Conservation (phyloP, 2,113 vertebrate species). For the Paraplagusia blochii region DNA sequence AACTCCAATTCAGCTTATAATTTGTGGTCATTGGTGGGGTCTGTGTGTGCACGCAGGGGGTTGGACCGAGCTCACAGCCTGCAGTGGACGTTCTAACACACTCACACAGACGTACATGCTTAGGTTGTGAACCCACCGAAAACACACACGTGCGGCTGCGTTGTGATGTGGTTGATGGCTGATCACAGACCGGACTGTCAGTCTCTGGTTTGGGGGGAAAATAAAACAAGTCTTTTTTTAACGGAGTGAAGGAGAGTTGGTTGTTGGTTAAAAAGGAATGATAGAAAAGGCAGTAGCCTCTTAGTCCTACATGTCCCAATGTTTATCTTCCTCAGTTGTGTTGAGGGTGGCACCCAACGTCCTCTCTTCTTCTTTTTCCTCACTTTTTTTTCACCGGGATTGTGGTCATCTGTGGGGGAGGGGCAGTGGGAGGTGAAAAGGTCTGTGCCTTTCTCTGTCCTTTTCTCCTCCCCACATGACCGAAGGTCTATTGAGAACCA, state of each 20-base stretch:
- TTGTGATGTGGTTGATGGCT: constrained; percentile 57
- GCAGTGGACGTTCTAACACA: constrained; percentile 31
- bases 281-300: constrained; percentile 57
- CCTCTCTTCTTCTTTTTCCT: constrained; percentile 17
- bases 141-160: constrained; percentile 47
- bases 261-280: constrained; percentile 45
- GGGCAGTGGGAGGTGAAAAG: constrained; percentile 67
- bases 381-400: constrained; percentile 25
- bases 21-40: constrained; percentile 66
- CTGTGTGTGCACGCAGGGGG: constrained; percentile 49
- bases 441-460: constrained; percentile 51
- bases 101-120: constrained; percentile 43
- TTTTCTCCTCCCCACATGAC: constrained; percentile 52
- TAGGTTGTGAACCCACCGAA: constrained; percentile 43
- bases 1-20: constrained; percentile 73
- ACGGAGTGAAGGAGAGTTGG: constrained; percentile 28
- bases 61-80: constrained; percentile 60
- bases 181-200: constrained; percentile 57
- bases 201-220: constrained; percentile 38
- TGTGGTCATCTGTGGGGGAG: constrained; percentile 33
- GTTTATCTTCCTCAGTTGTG: constrained; percentile 10
- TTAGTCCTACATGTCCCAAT: constrained; percentile 14
- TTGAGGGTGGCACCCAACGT: constrained; percentile 12
- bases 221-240: constrained; percentile 51
- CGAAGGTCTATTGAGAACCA: constrained; percentile 61